These are phyloP conservation scores for Nasonia vitripennis DNA, from an alignment of 1,140 invertebrate genomes.

Conservation along the genomic window DNA sequence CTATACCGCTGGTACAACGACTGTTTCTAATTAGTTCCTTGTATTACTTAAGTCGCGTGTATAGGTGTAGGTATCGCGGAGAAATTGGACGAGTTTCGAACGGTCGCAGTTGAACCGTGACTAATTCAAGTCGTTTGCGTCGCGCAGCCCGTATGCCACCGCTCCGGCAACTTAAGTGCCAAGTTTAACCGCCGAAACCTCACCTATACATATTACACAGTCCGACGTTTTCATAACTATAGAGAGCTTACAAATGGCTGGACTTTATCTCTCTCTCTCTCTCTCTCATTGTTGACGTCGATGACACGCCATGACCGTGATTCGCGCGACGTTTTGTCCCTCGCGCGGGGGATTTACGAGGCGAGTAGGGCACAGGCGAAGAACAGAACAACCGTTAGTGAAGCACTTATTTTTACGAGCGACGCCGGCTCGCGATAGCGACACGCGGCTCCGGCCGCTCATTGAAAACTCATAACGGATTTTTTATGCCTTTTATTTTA, in stretches of 20 bases:
- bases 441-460: conserved; percentile 35
- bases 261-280: neutral
- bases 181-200: conserved; percentile 45
- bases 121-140: conserved; percentile 59
- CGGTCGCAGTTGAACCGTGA: conserved; percentile 59
- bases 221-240: too few relatives aligned
- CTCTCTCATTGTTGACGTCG: conserved; percentile 12
- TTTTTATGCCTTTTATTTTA: conserved; percentile 41
- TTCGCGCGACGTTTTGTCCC: conserved; percentile 22
- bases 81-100: conserved; percentile 65
- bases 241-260: neutral
- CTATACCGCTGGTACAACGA: conserved; percentile 49
- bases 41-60: conserved; percentile 61
- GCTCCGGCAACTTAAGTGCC: conserved; percentile 29
- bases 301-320: neutral
- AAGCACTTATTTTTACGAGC: conserved; percentile 49
- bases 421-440: neutral
- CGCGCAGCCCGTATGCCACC: conserved; percentile 46
- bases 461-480: conserved; percentile 56
- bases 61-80: conserved; percentile 46
- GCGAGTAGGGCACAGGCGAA: neutral
- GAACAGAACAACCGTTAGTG: conserved; percentile 28
- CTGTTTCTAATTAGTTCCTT: conserved; percentile 67
- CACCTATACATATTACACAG: neutral
- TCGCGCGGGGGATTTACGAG: conserved; percentile 3